These are phyloP conservation scores for Melanostoma scalare DNA, from an alignment of 2,888 invertebrate genomes.

Conservation along the genomic window DNA sequence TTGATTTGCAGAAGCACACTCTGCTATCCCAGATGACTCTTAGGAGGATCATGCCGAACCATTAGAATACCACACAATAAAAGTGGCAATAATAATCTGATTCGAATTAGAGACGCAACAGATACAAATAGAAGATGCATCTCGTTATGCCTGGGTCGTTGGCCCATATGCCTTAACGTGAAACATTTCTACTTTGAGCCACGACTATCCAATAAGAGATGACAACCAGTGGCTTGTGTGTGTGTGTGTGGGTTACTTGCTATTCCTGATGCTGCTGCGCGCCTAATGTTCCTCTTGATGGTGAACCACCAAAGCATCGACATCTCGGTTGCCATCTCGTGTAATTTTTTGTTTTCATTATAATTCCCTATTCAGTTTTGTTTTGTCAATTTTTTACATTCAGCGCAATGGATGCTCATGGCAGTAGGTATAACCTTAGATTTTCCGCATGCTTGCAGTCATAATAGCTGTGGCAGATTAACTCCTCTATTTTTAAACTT, in stretches of 20 bases:
- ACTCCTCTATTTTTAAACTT: slow-evolving; percentile 58
- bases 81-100: slow-evolving; percentile 68
- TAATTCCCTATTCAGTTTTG: slow-evolving; percentile 17
- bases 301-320: slow-evolving; percentile 21
- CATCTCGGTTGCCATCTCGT: slow-evolving; percentile 23
- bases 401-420: slow-evolving; percentile 38
- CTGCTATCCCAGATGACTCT: slow-evolving; percentile 3
- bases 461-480: slow-evolving; percentile 51
- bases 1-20: slow-evolving; percentile 16
- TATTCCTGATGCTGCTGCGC: slow-evolving; percentile 4
- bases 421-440: slow-evolving; percentile 46
- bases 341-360: slow-evolving; percentile 58
- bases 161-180: slow-evolving; percentile 49
- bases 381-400: slow-evolving; percentile 29
- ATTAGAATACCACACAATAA: slow-evolving; percentile 69
- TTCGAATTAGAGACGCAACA: slow-evolving; percentile 63
- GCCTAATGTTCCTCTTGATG: slow-evolving; percentile 25
- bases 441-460: slow-evolving; percentile 61
- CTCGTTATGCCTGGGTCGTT: slow-evolving; percentile 55
- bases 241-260: slow-evolving; percentile 15
- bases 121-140: slow-evolving; percentile 59
- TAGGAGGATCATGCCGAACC: slow-evolving; percentile 32
- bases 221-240: neutral
- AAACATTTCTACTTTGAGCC: slow-evolving; percentile 30
- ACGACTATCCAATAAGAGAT: slow-evolving; percentile 22